Evolutionary conservation across 1,140 invertebrate genomes (phyloP).

Genomic region (Aleiodes sp.): DNA sequence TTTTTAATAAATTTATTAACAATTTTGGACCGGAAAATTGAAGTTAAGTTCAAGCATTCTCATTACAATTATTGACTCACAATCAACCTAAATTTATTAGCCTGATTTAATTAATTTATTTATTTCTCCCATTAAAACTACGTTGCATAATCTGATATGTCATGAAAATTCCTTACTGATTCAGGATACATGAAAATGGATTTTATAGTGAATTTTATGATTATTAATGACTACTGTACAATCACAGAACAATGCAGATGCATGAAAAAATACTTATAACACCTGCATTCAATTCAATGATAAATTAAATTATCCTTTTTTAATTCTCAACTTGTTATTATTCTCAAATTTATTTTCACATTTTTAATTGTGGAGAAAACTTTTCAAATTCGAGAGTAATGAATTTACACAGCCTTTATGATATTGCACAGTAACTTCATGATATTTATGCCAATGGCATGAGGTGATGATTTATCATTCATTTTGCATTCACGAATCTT

Average conservation of each 20-base stretch:
- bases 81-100: background rate
- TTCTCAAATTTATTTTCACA: background rate
- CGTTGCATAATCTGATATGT: background rate
- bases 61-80: background rate
- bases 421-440: background rate
- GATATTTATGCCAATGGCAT: background rate
- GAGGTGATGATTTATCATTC: too few relatives aligned
- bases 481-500: too few relatives aligned
- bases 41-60: background rate
- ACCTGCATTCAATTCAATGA: background rate
- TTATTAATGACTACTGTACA: constrained; percentile 35
- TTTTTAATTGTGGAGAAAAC: background rate
- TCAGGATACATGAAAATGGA: background rate
- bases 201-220: constrained; percentile 30
- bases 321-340: too few relatives aligned
- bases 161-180: background rate
- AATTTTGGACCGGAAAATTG: background rate
- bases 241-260: constrained; percentile 45
- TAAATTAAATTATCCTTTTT: background rate
- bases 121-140: background rate
- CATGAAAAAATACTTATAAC: constrained; percentile 48
- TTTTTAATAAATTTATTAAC: background rate
- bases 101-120: background rate
- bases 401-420: constrained; percentile 4
- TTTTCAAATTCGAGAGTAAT: background rate